Base-by-base conservation (phyloP, 2,113 vertebrate species). In the Dromaius novaehollandiae region DNA sequence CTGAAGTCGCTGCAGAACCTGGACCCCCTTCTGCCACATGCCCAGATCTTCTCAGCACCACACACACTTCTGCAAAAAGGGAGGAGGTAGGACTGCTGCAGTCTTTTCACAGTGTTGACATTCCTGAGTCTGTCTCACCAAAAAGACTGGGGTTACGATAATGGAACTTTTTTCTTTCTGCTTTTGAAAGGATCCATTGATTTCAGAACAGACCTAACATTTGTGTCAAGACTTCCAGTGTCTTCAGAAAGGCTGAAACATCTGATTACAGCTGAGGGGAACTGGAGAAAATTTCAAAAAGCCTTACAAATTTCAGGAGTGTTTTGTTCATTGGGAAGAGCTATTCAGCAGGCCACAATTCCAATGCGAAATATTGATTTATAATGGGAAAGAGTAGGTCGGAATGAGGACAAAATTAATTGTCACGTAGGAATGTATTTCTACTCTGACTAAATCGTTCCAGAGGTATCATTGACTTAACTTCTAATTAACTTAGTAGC, bases 171-270 rank as follows among this genome's bases (percentile, higher is more conserved):
- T 81, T 78, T 81, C 38, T 79, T 64, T 32, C 69, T 51, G 60
- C 32, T 93, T 71, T 75, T 65, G 60, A 51, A 66, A 65, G 69
- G 28, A 77, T 86, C 80, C 51, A 22, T 81, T 78, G 21, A 58
- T 63, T 78, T 44, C 53, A 20, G 42, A 69, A 76, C 76, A 80
- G 28, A 68, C 12, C 26, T 48, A 68, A 71, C 20, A 51, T 69
- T 71, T 83, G 19, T 64, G 14, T 32, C 75, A 85, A 90, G 42
- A 32, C 7, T 91, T 69, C 46, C 42, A 56, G 71, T 56, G 36
- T 76, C n/a, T 84, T 48, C 77, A 65, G 34, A 76, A 87, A 93
- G 50, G 64, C 48, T 86, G 60, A 91, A 88, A 73, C 89, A 38
- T 78, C 20, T 81, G 36, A 83, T 88, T 83, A 51, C 34, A 81